Base-by-base conservation (phyloP, 2,113 vertebrate genomes). In the Chaetodon trifascialis region DNA sequence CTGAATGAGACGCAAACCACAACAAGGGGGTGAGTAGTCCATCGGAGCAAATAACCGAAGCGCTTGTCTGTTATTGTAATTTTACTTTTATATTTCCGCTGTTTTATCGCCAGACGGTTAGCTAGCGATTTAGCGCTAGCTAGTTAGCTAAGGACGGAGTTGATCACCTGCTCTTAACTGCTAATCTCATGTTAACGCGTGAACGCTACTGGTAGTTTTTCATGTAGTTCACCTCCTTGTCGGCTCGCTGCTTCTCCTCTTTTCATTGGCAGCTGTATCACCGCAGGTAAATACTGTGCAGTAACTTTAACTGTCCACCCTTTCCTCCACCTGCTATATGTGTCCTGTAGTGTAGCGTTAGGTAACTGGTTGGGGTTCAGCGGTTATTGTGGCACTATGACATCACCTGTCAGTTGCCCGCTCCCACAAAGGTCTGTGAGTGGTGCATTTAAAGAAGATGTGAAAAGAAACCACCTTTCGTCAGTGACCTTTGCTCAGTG, bases 1-100 rank as follows among this genome's bases (percentile, higher is more conserved):
- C 93, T 92, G 92, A 90, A 90, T 88, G 64, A 85, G 17, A 89
- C 47, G 54, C 65, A 79, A 67, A 76, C 59, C 76, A 84, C 79
- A 89, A 83, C 80, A 79, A 84, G 55, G 78, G 66, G 62, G 47
- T 44, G 73, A 81, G 40, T 36, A 21, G 11, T 7, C 23, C 23
- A 4, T 40, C 0, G 1, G 7, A 47, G 7, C 1, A 17, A 30
- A 63, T 4, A 55, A 25, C 23, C 0, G 5, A 40, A 25, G 1
- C 34, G 19, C 34, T 2, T 6, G 11, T 21, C 12, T 12, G 15
- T 25, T 17, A 8, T 17, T 38, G 1, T 16, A 10, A 5, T 54
- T 21, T 30, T 0, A 3, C 0, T 56, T 16, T 10, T 5, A 10
- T 16, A 4, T 58, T 34, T 3, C 4, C 7, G n/a, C 19, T 21